A percentile compares a stretch with the other conserved stretches of the same genome.
Evolutionary conservation across 1,140 invertebrate genomes (phyloP).

Genomic region (Hetaerina americana): DNA sequence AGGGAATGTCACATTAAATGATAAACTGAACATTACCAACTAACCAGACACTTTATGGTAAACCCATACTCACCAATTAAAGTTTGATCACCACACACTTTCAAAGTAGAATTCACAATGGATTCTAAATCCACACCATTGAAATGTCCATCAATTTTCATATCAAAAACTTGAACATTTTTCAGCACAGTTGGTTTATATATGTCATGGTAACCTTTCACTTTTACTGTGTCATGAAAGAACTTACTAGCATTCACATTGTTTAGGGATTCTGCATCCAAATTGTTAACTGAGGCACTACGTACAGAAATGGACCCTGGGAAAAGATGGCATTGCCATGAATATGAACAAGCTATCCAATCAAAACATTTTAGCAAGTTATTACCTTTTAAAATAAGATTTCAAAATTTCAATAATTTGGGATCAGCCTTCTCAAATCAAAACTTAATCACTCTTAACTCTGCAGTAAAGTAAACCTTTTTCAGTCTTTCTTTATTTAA

Average conservation of each 20-base stretch:
- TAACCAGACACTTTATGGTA: background rate
- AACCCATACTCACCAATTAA: background rate
- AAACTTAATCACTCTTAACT: too few relatives aligned
- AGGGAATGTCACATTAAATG: background rate
- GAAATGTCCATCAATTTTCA: constrained; percentile 10
- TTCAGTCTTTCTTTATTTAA: too few relatives aligned
- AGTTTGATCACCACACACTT: background rate
- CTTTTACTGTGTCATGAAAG: background rate
- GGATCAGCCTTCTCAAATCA: too few relatives aligned
- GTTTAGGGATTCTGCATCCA: constrained; percentile 11
- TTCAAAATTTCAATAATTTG: too few relatives aligned
- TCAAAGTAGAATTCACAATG: constrained; percentile 9
- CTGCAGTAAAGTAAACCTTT: too few relatives aligned
- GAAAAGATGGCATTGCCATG: constrained; percentile 21
- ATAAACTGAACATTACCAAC: background rate
- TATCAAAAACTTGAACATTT: background rate
- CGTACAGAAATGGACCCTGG: constrained; percentile 21
- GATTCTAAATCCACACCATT: constrained; percentile 21
- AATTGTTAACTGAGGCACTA: constrained; percentile 17
- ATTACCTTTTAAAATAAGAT: too few relatives aligned
- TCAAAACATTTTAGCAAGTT: background rate
- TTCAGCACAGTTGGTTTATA: background rate
- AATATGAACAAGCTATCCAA: constrained; percentile 16
- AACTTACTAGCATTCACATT: background rate
- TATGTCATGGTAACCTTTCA: constrained; percentile 1